Evolutionary conservation across 1,140 invertebrate genomes (phyloP), one percentile per base, ranked within the genome.

Genomic region (Tetramorium parvispinum): DNA sequence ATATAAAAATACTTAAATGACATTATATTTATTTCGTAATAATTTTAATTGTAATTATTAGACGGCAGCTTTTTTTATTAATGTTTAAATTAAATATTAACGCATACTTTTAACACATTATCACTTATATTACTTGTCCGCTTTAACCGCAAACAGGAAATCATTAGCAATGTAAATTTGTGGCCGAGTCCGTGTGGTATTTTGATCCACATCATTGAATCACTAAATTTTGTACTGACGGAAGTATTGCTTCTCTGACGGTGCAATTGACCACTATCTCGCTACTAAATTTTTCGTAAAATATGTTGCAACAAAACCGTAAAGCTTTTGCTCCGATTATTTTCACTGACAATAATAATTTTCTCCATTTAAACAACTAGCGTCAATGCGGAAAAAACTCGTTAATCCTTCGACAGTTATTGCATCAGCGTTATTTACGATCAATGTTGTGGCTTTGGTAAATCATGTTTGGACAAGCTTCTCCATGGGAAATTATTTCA

Each of bases 271-370:
- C 4, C 40, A 32, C 40, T 46, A 24, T 7, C 13, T 24, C n/a
- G 68, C 40, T 75, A 49, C 59, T 83, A 61, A 81, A 83, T 73
- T 83, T 83, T 83, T 73, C 43, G 53, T 3, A 6, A 16, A 71
- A 21, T 21, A n/a, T 18, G 46, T 55, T 81, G 66, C 57, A 59
- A 70, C 49, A 13, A 46, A 46, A 53, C 13, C 43, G 24, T 13
- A 27, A 40, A n/a, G 24, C 32, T 73, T 49, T n/a, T 37, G 24
- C 16, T 16, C 57, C n/a, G 4, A 82, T 82, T 82, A 73, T 73
- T 73, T 81, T 70, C 7, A 71, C n/a, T 53, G 66, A 6, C 18
- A 0, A 55, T 82, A 82, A 82, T 82, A 37, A 73, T 49, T 83
- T 83, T 82, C 61, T 40, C 0, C 24, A 18, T 40, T 59, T 4